Base-by-base conservation (phyloP, 1,140 invertebrate species). In the Sycophaga agraensis region DNA sequence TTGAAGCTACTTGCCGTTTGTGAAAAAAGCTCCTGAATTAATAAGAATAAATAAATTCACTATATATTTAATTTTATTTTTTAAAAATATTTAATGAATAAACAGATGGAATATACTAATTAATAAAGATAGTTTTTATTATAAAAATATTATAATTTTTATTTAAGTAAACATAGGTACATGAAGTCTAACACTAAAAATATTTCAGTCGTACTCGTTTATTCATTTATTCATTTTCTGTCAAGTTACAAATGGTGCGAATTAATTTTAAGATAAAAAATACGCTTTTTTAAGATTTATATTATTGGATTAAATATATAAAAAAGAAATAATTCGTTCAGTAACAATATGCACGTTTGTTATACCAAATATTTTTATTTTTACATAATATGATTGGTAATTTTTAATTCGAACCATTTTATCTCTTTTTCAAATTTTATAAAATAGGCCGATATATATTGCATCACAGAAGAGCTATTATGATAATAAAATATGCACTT, bases 91-190 rank as follows among this genome's bases (percentile, higher is more conserved):
- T 17, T n/a, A 42, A 1, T 4, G 9, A 17, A 24, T 45, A 45
- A 12, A 45, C 24, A 5, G 24, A 22, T 37, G 11, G 22, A 39
- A n/a, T 0, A 40, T 22, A 14, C 5, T n/a, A 14, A 19, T 28
- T 4, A 51, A 51, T 17, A 17, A 37, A 16, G 16, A 24, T 53
- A 24, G n/a, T 28, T 34, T 26, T 54, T 43, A 43, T 54, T n/a
- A 54, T 12, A 40, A 54, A 54, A 55, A 55, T 55, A 43, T 45
- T n/a, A 43, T 55, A 43, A 55, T 31, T 43, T 55, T 43, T 43
- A 55, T 55, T 55, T 21, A 22, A 55, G 31, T 55, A 45, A 55
- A 34, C 26, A 40, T 31, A 43, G 34, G 8, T 55, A 55, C 40
- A 55, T 55, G 6, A 31, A 45, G 31, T 55, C 39, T 34, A 55